These are phyloP conservation scores for Microtus montanus DNA, from an alignment of 2,113 vertebrate species.

Conservation along the genomic window DNA sequence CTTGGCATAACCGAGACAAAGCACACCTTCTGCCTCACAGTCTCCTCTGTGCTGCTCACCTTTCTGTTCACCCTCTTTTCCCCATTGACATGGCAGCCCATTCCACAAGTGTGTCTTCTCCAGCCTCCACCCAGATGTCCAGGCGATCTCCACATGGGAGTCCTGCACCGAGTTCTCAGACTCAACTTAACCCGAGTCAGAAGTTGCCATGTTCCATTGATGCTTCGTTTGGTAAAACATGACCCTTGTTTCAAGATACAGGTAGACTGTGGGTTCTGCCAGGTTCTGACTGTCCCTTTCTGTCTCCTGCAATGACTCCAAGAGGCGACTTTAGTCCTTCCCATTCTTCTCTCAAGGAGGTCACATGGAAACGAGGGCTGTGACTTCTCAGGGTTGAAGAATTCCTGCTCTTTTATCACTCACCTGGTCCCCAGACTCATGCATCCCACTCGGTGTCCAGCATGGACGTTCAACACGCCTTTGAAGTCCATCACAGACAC, in stretches of 20 bases:
- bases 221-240: background rate
- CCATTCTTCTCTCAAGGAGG: background rate
- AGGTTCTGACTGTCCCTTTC: background rate
- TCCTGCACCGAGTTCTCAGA: background rate
- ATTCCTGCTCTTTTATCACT: too few relatives aligned
- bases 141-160: too few relatives aligned
- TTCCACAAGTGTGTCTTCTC: background rate
- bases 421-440: background rate
- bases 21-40: background rate
- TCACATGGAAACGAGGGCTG: too few relatives aligned
- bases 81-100: rapidly evolving
- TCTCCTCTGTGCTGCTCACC: rapidly evolving
- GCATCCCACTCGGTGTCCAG: background rate
- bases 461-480: background rate
- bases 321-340: too few relatives aligned
- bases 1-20: background rate
- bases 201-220: background rate
- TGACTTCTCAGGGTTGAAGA: background rate
- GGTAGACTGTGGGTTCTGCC: background rate
- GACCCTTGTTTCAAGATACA: background rate
- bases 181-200: background rate
- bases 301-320: too few relatives aligned
- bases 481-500: background rate
- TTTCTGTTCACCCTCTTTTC: background rate
- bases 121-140: too few relatives aligned